Conservation (phyloP, 2,888 invertebrate species). For the Notodonta dromedarius region DNA sequence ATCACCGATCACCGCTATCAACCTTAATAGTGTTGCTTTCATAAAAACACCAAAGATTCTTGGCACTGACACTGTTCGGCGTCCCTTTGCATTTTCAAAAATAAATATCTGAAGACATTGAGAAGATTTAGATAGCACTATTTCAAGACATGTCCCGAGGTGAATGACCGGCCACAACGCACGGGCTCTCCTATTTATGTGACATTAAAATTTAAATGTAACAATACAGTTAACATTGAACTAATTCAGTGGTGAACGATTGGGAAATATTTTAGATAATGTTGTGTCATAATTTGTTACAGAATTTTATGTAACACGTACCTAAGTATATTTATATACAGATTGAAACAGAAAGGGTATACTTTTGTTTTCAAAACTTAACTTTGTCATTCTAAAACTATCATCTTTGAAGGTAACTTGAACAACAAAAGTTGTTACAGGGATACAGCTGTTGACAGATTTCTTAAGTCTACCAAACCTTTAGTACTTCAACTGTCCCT, state of each 20-base stretch:
- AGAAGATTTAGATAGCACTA: constrained; percentile 36
- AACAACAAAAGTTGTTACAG: too few relatives aligned
- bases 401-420: too few relatives aligned
- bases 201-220: constrained; percentile 28
- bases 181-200: constrained; percentile 29
- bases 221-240: constrained; percentile 32
- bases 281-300: background rate
- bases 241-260: constrained; percentile 4
- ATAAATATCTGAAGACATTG: constrained; percentile 9
- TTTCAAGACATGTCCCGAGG: constrained; percentile 33
- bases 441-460: too few relatives aligned
- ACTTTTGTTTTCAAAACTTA: too few relatives aligned
- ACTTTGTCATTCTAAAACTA: too few relatives aligned
- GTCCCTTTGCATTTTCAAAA: constrained; percentile 7
- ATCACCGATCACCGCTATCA: background rate
- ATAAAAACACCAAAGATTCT: constrained; percentile 5
- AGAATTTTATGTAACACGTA: too few relatives aligned
- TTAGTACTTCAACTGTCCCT: too few relatives aligned
- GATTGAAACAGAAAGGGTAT: too few relatives aligned
- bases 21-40: background rate
- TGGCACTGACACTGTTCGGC: background rate
- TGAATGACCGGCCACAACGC: constrained; percentile 27
- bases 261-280: background rate
- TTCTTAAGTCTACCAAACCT: too few relatives aligned
- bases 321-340: too few relatives aligned